These are phyloP conservation scores for Phrynocephalus forsythii DNA, from an alignment of 2,797 vertebrate species.

Conservation along the genomic window DNA sequence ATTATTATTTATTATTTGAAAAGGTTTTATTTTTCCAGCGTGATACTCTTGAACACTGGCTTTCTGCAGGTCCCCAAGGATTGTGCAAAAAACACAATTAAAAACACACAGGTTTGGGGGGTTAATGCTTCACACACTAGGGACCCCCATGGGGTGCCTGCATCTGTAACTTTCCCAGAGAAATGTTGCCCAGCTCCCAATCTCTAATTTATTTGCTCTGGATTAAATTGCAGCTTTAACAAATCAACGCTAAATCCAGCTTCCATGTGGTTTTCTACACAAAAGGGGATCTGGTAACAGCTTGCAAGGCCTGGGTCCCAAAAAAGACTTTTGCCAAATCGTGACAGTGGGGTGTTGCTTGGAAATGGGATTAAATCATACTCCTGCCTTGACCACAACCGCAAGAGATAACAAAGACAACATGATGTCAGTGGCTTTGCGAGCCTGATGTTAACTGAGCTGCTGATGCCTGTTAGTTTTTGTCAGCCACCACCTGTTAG, in stretches of 20 bases:
- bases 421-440: not conserved
- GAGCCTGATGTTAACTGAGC: not conserved
- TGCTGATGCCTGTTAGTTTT: not conserved
- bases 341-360: accelerated
- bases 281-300: conserved; percentile 69
- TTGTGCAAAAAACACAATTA: not conserved
- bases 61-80: not conserved
- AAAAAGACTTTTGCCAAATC: conserved; percentile 16
- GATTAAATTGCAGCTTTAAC: conserved; percentile 67
- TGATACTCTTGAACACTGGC: not conserved
- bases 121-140: not conserved
- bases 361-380: not conserved
- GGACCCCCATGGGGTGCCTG: conserved; percentile 17
- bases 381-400: conserved; percentile 17
- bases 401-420: conserved; percentile 11
- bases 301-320: conserved; percentile 58
- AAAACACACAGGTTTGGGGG: not conserved
- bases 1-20: too few species aligned
- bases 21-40: not conserved
- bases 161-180: conserved; percentile 61
- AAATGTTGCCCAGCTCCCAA: conserved; percentile 59
- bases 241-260: conserved; percentile 65
- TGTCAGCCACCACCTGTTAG: not conserved
- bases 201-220: conserved; percentile 54
- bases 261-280: conserved; percentile 58